A percentile compares a stretch with the other conserved stretches of the same genome.
Conservation (phyloP, 2,797 vertebrate genomes). For the Rhyacichthys aspro region DNA sequence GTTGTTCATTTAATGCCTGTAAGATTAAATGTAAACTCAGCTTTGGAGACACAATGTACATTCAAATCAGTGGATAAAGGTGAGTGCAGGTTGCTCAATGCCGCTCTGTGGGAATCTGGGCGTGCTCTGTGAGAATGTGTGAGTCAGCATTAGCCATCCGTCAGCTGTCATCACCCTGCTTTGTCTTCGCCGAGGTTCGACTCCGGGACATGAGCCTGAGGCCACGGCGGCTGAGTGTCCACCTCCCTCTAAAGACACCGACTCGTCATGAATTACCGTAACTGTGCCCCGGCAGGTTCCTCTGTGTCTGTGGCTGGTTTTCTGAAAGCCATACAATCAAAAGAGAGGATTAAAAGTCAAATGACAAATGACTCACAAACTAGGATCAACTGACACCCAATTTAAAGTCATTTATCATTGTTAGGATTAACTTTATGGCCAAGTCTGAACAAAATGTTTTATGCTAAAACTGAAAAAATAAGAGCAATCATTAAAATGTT, state of each 20-base stretch:
- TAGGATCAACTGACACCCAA: constrained; percentile 13
- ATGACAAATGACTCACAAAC: constrained; percentile 53
- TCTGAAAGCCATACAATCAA: constrained; percentile 10
- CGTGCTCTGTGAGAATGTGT: constrained; percentile 51
- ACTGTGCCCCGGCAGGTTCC: constrained; percentile 42
- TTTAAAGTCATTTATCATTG: constrained; percentile 1
- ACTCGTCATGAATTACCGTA: constrained; percentile 27
- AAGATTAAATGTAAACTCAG: no score
- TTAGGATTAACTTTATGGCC: no score
- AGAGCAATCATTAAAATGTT: no score
- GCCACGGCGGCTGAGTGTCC: constrained; percentile 38
- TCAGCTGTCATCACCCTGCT: constrained; percentile 65
- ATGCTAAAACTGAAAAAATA: no score
- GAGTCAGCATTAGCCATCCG: constrained; percentile 71
- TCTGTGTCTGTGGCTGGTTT: constrained; percentile 29
- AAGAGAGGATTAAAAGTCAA: constrained; percentile 25
- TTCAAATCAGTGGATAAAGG: not conserved
- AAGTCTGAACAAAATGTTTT: no score
- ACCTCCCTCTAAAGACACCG: constrained; percentile 13
- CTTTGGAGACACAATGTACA: not conserved
- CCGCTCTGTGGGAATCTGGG: constrained; percentile 49
- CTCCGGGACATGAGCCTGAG: constrained; percentile 55
- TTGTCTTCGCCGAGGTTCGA: constrained; percentile 63
- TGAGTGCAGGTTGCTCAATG: constrained; percentile 6
- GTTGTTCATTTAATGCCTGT: no score